These are phyloP conservation scores for Argynnis bischoffii DNA, from an alignment of 2,888 invertebrate species.

Conservation along the genomic window DNA sequence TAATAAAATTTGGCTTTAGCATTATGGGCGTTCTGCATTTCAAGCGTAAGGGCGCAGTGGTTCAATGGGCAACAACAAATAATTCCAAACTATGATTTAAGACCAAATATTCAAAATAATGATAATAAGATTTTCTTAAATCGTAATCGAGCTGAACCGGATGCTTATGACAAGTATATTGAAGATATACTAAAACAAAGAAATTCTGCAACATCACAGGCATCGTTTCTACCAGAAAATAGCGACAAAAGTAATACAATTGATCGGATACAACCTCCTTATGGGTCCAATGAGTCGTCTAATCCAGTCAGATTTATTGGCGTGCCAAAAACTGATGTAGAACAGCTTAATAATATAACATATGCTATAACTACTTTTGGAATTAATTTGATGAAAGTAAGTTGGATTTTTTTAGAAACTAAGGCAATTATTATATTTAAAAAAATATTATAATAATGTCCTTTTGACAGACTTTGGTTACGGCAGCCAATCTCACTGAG, in stretches of 20 bases:
- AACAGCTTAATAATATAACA: constrained; percentile 45
- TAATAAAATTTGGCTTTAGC: constrained; percentile 17
- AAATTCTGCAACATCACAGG: neutral
- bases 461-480: no score
- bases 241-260: constrained; percentile 22
- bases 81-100: neutral
- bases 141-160: neutral
- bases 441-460: neutral
- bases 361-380: constrained; percentile 57
- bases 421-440: no score
- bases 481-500: no score
- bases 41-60: constrained; percentile 13
- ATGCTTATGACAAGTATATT: constrained; percentile 27
- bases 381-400: constrained; percentile 61
- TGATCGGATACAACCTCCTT: constrained; percentile 4
- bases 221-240: neutral
- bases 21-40: constrained; percentile 20
- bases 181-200: constrained; percentile 23
- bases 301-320: constrained; percentile 35
- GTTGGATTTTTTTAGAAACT: constrained; percentile 2
- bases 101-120: neutral
- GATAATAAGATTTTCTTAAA: neutral
- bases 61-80: constrained; percentile 8
- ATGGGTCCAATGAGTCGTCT: constrained; percentile 5
- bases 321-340: constrained; percentile 37